phyloP scores from a whole-genome alignment of 1,140 invertebrate species.

The Magallana angulata region DNA sequence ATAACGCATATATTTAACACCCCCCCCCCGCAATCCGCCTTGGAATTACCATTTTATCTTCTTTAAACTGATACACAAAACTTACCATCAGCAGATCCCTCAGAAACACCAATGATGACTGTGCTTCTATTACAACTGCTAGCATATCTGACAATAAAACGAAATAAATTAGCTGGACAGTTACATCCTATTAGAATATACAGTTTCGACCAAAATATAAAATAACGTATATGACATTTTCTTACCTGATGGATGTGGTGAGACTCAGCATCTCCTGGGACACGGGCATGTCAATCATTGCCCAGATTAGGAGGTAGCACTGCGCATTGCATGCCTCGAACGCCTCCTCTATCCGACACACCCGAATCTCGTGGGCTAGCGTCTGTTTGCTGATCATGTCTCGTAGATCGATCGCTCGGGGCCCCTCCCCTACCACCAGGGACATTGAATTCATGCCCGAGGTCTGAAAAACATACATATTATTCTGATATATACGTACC shows the following conservation, averaged over 20 bases:
- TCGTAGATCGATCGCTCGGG: background rate
- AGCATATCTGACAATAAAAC: constrained; percentile 58
- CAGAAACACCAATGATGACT: constrained; percentile 60
- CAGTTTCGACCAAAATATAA: too few relatives aligned
- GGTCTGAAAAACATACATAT: constrained; percentile 14
- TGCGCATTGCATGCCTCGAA: constrained; percentile 55
- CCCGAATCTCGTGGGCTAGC: constrained; percentile 55
- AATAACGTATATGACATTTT: background rate
- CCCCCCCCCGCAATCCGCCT: too few relatives aligned
- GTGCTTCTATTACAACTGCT: constrained; percentile 64
- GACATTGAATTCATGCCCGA: constrained; percentile 40
- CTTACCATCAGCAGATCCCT: constrained; percentile 52
- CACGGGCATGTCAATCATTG: constrained; percentile 55
- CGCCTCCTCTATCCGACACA: constrained; percentile 55
- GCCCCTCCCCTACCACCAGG: constrained; percentile 50
- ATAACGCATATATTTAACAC: background rate
- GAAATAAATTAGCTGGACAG: background rate
- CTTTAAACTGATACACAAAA: background rate
- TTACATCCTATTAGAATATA: too few relatives aligned
- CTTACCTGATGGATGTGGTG: constrained; percentile 64
- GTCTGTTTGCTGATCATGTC: constrained; percentile 48
- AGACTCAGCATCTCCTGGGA: constrained; percentile 60
- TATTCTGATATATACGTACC: too few relatives aligned
- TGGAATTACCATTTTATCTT: too few relatives aligned
- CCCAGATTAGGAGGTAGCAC: constrained; percentile 62